These are phyloP conservation scores for Drosophila nigromelanica DNA, from an alignment of 1,140 invertebrate genomes.

Conservation along the genomic window DNA sequence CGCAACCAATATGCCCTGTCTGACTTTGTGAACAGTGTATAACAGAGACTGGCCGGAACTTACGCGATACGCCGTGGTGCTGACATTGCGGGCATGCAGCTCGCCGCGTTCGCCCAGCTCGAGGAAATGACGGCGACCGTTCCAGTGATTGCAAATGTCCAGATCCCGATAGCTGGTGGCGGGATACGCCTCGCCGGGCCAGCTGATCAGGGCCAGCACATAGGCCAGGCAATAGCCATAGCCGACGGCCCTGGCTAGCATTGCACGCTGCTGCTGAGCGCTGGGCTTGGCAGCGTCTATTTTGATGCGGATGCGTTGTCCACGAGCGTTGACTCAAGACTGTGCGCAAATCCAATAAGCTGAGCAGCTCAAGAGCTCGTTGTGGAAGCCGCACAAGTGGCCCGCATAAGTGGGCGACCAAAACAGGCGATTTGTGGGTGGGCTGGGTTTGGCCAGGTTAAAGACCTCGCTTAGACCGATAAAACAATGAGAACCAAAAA, in stretches of 20 bases:
- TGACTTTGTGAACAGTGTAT: no score
- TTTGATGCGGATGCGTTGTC: slow-evolving; percentile 27
- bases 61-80: slow-evolving; percentile 80
- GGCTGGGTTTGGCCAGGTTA: slow-evolving; percentile 50
- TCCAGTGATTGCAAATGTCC: slow-evolving; percentile 87
- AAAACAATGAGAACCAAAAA: neutral
- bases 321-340: slow-evolving; percentile 55
- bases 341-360: slow-evolving; percentile 74
- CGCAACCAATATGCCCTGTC: no score
- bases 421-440: slow-evolving; percentile 13
- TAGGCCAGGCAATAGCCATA: slow-evolving; percentile 67
- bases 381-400: slow-evolving; percentile 67
- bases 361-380: slow-evolving; percentile 24
- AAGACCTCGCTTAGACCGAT: slow-evolving; percentile 56
- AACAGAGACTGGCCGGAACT: slow-evolving; percentile 19
- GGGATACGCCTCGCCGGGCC: slow-evolving; percentile 62
- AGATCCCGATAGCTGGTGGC: slow-evolving; percentile 83
- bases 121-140: slow-evolving; percentile 86
- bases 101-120: slow-evolving; percentile 87
- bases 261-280: slow-evolving; percentile 31
- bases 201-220: slow-evolving; percentile 42
- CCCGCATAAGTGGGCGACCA: slow-evolving; percentile 32
- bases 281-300: slow-evolving; percentile 20
- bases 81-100: slow-evolving; percentile 86
- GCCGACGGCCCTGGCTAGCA: slow-evolving; percentile 51